These are phyloP conservation scores for Philopedon plagiatum DNA, from an alignment of 2,888 invertebrate genomes.

Conservation along the genomic window DNA sequence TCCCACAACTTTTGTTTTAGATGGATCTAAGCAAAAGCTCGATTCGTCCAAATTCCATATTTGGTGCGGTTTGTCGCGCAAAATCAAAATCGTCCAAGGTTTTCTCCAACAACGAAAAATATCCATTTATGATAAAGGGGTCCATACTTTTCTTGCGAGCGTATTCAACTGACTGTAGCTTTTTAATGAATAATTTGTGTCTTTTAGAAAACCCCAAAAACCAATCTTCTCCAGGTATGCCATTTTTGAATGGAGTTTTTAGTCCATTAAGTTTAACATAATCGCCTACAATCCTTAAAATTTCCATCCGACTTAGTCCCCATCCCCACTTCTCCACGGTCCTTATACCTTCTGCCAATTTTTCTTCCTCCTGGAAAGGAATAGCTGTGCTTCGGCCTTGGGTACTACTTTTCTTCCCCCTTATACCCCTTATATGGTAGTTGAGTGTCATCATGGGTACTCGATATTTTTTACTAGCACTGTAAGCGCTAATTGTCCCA, in stretches of 20 bases:
- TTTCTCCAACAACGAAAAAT: too few species aligned
- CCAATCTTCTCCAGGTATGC: too few species aligned
- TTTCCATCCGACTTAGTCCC: neutral
- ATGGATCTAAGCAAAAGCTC: neutral
- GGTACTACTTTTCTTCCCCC: conserved; percentile 6
- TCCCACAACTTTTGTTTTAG: conserved; percentile 36
- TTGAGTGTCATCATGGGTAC: conserved; percentile 15
- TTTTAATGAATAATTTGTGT: too few species aligned
- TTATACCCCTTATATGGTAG: conserved; percentile 10
- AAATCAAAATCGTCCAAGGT: neutral
- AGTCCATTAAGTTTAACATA: conserved; percentile 11
- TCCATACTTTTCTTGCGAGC: too few species aligned
- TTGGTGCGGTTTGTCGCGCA: too few species aligned
- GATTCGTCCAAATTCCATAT: too few species aligned
- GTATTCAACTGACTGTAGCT: too few species aligned
- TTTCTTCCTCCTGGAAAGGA: neutral
- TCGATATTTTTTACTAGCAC: conserved; percentile 3
- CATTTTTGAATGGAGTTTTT: conserved; percentile 13
- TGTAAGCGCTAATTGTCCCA: conserved; percentile 12
- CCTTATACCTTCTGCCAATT: neutral
- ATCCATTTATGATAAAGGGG: too few species aligned
- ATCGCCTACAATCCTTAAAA: conserved; percentile 13
- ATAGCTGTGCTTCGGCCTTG: conserved; percentile 6
- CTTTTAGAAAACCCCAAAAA: too few species aligned
- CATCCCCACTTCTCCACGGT: neutral